These are phyloP conservation scores for Parnassius glacialis DNA, from an alignment of 2,888 invertebrate species.

Conservation along the genomic window DNA sequence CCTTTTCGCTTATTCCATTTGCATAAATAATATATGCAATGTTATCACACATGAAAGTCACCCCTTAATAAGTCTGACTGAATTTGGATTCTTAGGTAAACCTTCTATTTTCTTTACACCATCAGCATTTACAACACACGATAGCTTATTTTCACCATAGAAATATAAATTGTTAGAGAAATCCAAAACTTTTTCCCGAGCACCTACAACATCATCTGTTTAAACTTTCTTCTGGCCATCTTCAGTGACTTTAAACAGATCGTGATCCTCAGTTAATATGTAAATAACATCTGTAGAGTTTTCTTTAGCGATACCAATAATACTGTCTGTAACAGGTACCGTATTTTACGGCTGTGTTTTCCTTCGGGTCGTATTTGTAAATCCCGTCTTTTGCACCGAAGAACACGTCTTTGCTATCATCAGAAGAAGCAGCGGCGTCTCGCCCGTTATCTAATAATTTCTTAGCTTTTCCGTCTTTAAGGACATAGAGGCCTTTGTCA, in stretches of 20 bases:
- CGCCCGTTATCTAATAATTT: conserved; percentile 48
- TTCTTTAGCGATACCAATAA: conserved; percentile 45
- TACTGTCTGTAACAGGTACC: conserved; percentile 49
- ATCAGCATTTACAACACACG: conserved; percentile 24
- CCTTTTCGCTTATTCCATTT: conserved; percentile 44
- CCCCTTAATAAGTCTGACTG: conserved; percentile 43
- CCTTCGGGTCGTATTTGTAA: conserved; percentile 32
- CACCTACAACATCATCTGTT: conserved; percentile 18
- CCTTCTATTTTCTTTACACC: conserved; percentile 45
- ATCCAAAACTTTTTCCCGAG: conserved; percentile 29
- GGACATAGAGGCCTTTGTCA: conserved; percentile 44
- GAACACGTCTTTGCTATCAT: conserved; percentile 37
- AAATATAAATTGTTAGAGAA: conserved; percentile 27
- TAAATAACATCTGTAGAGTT: conserved; percentile 26
- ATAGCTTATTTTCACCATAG: conserved; percentile 22
- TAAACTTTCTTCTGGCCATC: conserved; percentile 23
- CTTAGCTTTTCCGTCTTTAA: conserved; percentile 36
- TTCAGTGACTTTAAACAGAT: conserved; percentile 27
- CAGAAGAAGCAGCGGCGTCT: conserved; percentile 42
- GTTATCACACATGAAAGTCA: conserved; percentile 43
- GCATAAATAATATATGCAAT: conserved; percentile 40
- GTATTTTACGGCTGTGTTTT: conserved; percentile 47
- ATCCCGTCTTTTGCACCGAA: no score
- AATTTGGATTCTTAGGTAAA: conserved; percentile 40
- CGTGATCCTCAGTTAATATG: conserved; percentile 27